These are phyloP conservation scores for Drosophila recens DNA, from an alignment of 2,888 invertebrate genomes.

Conservation along the genomic window DNA sequence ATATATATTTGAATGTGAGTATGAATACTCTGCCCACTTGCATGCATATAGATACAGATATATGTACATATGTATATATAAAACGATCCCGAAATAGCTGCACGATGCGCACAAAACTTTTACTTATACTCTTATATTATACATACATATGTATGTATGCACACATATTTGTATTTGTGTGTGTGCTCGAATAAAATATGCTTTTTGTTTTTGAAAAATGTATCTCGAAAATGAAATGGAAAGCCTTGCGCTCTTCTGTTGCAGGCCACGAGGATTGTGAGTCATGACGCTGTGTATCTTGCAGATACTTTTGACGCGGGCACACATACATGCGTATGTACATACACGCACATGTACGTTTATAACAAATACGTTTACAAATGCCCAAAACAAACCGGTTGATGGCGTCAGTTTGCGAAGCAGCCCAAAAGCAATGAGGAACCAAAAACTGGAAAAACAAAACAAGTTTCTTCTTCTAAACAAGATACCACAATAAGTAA, in stretches of 20 bases:
- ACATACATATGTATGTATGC: neutral
- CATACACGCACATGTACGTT: conserved; percentile 1
- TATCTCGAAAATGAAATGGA: conserved; percentile 61
- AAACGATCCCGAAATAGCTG: conserved; percentile 54
- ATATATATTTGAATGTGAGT: conserved; percentile 24
- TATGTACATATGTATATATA: conserved; percentile 13
- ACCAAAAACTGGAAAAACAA: conserved; percentile 37
- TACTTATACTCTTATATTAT: conserved; percentile 13
- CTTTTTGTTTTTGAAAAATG: conserved; percentile 39
- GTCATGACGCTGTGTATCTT: conserved; percentile 49
- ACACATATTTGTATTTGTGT: conserved; percentile 5
- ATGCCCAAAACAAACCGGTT: conserved; percentile 76
- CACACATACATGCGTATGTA: conserved; percentile 33
- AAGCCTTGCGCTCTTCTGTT: conserved; percentile 45
- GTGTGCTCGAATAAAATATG: conserved; percentile 40
- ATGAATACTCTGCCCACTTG: conserved; percentile 32
- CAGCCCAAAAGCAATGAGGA: conserved; percentile 34
- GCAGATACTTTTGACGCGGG: conserved; percentile 46
- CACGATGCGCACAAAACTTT: conserved; percentile 44
- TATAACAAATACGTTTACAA: conserved; percentile 42
- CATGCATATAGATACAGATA: conserved; percentile 10
- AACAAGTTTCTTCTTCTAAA: conserved; percentile 50
- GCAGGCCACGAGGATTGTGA: conserved; percentile 47
- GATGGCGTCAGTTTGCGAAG: conserved; percentile 78
- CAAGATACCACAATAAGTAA: conserved; percentile 32